Evolutionary conservation across 2,113 vertebrate genomes (phyloP).

Genomic region (Tragelaphus scriptus): DNA sequence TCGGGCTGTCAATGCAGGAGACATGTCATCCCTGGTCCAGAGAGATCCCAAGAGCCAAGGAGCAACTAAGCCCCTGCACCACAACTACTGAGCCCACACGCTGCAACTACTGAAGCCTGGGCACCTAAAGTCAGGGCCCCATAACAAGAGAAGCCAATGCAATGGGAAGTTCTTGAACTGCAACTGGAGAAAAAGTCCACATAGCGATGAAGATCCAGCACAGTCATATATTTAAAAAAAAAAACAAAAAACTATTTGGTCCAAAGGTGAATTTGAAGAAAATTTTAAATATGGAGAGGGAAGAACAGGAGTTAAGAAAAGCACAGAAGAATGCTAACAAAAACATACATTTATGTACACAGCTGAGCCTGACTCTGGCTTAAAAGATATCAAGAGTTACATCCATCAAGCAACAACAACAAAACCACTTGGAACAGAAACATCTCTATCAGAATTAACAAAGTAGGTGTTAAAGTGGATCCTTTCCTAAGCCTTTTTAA

Average conservation of each 20-base stretch:
- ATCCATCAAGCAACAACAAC: not conserved
- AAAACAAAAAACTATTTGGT: not conserved
- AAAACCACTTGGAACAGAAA: not conserved
- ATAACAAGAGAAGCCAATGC: not conserved
- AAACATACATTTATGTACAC: not conserved
- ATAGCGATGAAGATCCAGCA: not conserved
- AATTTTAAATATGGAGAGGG: not conserved
- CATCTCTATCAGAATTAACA: slow-evolving; percentile 14
- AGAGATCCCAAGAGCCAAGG: not conserved
- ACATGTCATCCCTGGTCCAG: not conserved
- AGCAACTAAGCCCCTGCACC: not conserved
- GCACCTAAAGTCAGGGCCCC: not conserved
- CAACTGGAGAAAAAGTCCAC: not conserved
- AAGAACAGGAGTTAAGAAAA: not conserved
- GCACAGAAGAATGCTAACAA: not conserved
- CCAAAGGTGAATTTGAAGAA: not conserved
- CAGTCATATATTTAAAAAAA: not conserved
- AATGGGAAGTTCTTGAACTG: not conserved
- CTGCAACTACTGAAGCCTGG: not conserved
- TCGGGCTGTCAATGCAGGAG: not conserved
- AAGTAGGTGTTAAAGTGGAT: not conserved
- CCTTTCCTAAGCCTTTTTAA: slow-evolving; percentile 3
- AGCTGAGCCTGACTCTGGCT: not conserved
- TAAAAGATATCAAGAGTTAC: not conserved
- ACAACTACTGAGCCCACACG: not conserved